Evolutionary conservation across 2,888 invertebrate genomes (phyloP), one percentile per base, ranked within the genome.

Genomic region (Taenaris catops): DNA sequence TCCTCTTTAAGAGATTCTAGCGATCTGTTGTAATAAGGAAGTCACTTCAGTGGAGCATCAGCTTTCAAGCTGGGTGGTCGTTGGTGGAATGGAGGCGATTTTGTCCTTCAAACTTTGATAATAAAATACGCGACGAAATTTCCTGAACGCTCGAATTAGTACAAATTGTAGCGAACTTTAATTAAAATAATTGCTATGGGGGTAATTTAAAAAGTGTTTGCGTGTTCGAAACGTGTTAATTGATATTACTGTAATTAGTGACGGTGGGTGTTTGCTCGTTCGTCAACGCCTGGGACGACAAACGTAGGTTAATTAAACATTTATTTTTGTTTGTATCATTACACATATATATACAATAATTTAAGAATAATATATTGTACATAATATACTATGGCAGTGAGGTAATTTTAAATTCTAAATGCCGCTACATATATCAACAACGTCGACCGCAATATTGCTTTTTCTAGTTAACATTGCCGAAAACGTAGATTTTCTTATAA

Each of bases 21-120:
- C 23, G 2, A 8, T 19, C 31, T 23, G 33, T 14, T 36, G 25
- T 27, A 31, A 37, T 24, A 34, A 38, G 37, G 38, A 28, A 37
- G 32, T 28, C 25, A 37, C 34, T 67, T 70, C 74, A 79, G 80
- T 79, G 53, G 44, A 52, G 72, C 66, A 66, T 68, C 63, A 68
- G 76, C 76, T 47, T 48, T 64, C 55, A 52, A 41, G 67, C 68
- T 63, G 73, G 51, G 55, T 65, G 55, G 63, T 57, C 56, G 75
- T 61, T 45, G 19, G 19, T 21, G 18, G 31, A 8, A 44, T 41
- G 37, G 50, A 51, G 60, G 65, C 69, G 65, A 61, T 67, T 69
- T 72, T 54, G 46, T 51, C 50, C 46, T 47, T 46, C 49, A 63
- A 75, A 80, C 69, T 75, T 80, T 71, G 31, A 29, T n/a, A 34